Evolutionary conservation across 2,113 vertebrate species (phyloP).

Genomic region (Vireo altiloquus): DNA sequence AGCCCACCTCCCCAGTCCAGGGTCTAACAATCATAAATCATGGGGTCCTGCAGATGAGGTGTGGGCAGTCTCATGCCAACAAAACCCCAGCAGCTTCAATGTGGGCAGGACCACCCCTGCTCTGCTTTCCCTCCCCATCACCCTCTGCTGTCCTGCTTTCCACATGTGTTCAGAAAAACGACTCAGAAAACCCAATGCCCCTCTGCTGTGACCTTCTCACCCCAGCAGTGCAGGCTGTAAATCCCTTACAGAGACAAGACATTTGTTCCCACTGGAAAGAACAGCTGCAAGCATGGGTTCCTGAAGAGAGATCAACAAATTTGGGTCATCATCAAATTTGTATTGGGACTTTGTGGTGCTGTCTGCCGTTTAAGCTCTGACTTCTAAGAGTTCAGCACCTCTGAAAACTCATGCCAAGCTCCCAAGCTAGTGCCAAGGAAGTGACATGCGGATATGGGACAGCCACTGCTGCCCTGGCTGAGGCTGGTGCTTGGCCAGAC

Average conservation of each 20-base stretch:
- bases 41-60: not conserved
- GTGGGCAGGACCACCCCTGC: not conserved
- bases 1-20: not conserved
- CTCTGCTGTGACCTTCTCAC: not conserved
- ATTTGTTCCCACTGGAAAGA: not conserved
- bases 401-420: not conserved
- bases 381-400: not conserved
- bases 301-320: not conserved
- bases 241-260: accelerated
- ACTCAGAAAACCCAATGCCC: accelerated
- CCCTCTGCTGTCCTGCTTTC: not conserved
- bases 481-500: not conserved
- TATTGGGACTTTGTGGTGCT: too few species aligned
- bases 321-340: too few species aligned
- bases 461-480: not conserved
- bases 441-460: accelerated
- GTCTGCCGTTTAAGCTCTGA: not conserved
- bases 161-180: not conserved
- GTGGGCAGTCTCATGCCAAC: not conserved
- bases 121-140: not conserved
- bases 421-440: not conserved
- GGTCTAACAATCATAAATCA: not conserved
- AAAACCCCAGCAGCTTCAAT: accelerated
- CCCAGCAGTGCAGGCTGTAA: not conserved
- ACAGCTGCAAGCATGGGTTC: not conserved